Percentiles rank a stretch among this genome's conserved stretches.
Evolutionary conservation across 2,113 vertebrate genomes (phyloP).

Genomic region (Nicator chloris): DNA sequence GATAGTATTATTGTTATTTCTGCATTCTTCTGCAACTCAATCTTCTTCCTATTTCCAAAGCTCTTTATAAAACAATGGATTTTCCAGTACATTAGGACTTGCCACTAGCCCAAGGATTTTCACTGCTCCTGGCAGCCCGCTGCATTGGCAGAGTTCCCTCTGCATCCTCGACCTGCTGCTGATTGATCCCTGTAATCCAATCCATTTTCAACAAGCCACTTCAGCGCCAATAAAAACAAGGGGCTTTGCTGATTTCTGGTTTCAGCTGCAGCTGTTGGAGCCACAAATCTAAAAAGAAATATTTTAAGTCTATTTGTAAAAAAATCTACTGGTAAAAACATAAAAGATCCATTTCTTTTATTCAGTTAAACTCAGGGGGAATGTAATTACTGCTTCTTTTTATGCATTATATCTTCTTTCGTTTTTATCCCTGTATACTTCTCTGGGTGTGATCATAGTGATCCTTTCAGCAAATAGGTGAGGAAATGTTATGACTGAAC

Average conservation of each 20-base stretch:
- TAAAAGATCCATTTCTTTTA: not conserved
- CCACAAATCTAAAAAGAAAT: conserved; percentile 58
- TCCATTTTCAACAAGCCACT: conserved; percentile 69
- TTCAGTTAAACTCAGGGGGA: not conserved
- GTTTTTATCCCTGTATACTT: not conserved
- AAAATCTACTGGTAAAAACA: conserved; percentile 12
- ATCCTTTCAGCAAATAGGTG: not conserved
- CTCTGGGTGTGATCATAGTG: not conserved
- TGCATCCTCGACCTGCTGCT: conserved; percentile 59
- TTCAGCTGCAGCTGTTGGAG: conserved; percentile 64
- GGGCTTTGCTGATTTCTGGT: conserved; percentile 61
- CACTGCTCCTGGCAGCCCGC: conserved; percentile 42
- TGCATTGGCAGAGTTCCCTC: conserved; percentile 58
- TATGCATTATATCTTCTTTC: not conserved
- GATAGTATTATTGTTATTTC: conserved; percentile 28
- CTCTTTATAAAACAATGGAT: conserved; percentile 61
- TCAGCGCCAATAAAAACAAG: conserved; percentile 69
- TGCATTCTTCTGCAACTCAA: not conserved
- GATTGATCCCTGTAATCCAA: conserved; percentile 71
- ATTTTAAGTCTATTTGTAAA: conserved; percentile 40
- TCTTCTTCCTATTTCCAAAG: conserved; percentile 54
- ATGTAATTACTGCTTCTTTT: not conserved
- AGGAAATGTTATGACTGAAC: not conserved
- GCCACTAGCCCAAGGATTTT: conserved; percentile 62
- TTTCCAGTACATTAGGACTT: conserved; percentile 58